Evolutionary conservation across 23 tunicate genomes (phyloP), one percentile per base, ranked within the genome.

Genomic region (Styela clava): DNA sequence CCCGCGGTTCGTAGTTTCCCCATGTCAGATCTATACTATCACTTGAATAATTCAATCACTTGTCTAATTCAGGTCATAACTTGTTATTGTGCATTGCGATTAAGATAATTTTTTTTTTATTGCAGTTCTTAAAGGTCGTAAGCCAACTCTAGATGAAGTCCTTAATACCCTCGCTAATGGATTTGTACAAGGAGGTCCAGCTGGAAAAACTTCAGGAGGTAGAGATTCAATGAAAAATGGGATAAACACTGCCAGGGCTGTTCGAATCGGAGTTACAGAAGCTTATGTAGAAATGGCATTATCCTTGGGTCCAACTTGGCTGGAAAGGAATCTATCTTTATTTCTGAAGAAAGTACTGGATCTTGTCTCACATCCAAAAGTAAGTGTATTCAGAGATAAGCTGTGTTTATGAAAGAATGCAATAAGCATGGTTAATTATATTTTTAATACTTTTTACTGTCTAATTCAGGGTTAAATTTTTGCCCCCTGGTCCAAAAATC

Each of bases 311-410:
- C 73, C 87, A 12, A 88, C 83, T 24, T 95, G 99, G 99, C 72
- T 95, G 77, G 88, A 84, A 35, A 83, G 34, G 51, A 91, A 86
- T 69, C 61, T 89, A 28, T 21, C 92, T 31, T 27, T 74, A 34
- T 95, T 95, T 85, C 36, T 95, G 5, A 83, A 79, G 63, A 90
- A 86, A 83, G 86, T 90, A 23, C 61, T 90, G 51, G 89, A 86
- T n/a, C 84, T 95, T 30, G 89, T 86, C 36, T 78, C 92, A 3
- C 91, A 90, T 33, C 99, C 96, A 19, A 93, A 93, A 78, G 98
- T 93, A 71, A 51, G 81, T 16, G 35, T 44, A n/a, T n/a, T n/a
- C n/a, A n/a, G n/a, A n/a, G n/a, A n/a, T n/a, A n/a, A n/a, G n/a
- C n/a, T n/a, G n/a, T n/a, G n/a, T n/a, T n/a, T n/a, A n/a, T n/a